Conservation (phyloP, 2,888 invertebrate genomes). For the Amaurobius ferox region DNA sequence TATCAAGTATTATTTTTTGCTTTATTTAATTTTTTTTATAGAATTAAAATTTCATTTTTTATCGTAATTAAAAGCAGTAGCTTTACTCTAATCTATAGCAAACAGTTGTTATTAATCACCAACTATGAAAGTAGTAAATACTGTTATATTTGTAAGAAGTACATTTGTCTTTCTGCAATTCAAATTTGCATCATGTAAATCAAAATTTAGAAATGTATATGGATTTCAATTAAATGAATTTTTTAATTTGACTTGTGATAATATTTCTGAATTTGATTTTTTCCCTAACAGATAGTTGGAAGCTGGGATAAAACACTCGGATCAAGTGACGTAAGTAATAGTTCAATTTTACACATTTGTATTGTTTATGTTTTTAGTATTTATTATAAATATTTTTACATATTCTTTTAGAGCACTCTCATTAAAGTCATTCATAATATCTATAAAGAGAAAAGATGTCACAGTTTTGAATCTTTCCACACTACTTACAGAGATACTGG, state of each 20-base stretch:
- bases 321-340: constrained; percentile 45
- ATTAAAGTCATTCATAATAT: constrained; percentile 74
- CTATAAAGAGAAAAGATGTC: constrained; percentile 85
- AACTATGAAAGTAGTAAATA: too few relatives aligned
- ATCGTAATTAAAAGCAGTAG: background rate
- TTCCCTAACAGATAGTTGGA: constrained; percentile 85
- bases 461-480: constrained; percentile 98
- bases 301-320: constrained; percentile 80
- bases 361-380: background rate
- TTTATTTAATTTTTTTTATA: background rate
- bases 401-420: constrained; percentile 34
- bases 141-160: too few relatives aligned
- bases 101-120: too few relatives aligned
- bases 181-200: too few relatives aligned
- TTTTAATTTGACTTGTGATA: too few relatives aligned
- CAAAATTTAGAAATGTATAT: too few relatives aligned
- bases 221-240: too few relatives aligned
- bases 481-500: constrained; percentile 99
- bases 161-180: too few relatives aligned
- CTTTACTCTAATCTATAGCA: too few relatives aligned
- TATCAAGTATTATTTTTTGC: too few relatives aligned
- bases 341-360: background rate
- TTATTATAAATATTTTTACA: background rate
- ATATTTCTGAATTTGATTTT: too few relatives aligned
- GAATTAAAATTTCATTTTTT: background rate